phyloP scores from a whole-genome alignment of 2,113 vertebrate species.

The Tychaedon coryphoeus region DNA sequence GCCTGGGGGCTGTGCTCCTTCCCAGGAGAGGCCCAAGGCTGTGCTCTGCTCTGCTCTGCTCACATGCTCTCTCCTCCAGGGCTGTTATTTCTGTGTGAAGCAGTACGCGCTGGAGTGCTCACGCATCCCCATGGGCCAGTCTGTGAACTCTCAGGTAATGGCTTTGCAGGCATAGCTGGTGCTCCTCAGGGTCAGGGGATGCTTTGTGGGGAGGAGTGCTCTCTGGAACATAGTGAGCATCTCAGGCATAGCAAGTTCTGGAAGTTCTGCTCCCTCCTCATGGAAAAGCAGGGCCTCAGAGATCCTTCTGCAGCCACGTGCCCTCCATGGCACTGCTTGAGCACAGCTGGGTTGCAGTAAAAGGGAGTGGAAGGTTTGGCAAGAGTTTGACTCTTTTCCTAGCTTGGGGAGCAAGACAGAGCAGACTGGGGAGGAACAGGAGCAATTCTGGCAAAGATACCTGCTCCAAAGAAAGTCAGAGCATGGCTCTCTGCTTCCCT shows the following conservation, averaged over 20 bases:
- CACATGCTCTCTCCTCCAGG: slow-evolving; percentile 69
- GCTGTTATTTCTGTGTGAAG: slow-evolving; percentile 98
- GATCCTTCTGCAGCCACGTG: not conserved
- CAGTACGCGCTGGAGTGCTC: slow-evolving; percentile 97
- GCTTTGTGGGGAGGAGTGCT: not conserved
- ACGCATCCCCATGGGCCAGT: slow-evolving; percentile 96
- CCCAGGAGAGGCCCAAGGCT: not conserved
- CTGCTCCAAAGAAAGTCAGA: not conserved
- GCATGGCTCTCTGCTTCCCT: not conserved
- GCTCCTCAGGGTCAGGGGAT: not conserved
- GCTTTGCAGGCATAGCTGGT: not conserved
- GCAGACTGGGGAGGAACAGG: not conserved
- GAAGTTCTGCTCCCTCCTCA: not conserved
- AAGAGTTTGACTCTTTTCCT: not conserved
- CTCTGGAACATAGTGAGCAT: not conserved
- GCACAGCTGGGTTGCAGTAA: not conserved
- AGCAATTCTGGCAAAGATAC: not conserved
- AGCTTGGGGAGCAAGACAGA: not conserved
- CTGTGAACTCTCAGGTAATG: slow-evolving; percentile 96
- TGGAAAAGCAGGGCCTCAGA: not conserved
- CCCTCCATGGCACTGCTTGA: not conserved
- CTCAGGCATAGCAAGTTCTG: not conserved
- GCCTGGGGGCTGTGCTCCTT: not conserved
- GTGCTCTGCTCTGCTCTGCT: not conserved
- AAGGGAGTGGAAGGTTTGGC: not conserved